Evolutionary conservation across 2,797 vertebrate species (phyloP).

Genomic region (Aselliscus stoliczkanus): DNA sequence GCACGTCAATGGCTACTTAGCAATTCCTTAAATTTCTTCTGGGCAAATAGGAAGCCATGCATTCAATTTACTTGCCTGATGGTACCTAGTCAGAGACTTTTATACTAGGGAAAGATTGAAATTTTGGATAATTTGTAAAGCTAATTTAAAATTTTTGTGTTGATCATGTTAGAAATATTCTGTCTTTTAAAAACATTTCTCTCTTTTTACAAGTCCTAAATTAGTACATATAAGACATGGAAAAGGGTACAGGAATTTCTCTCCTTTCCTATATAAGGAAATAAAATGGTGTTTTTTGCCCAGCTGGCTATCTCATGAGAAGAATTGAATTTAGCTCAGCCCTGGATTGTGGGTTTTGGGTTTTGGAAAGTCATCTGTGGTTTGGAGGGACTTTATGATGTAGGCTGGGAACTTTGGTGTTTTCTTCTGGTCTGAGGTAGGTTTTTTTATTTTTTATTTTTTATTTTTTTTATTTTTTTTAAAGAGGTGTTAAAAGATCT

Average conservation of each 20-base stretch:
- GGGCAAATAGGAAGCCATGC: not conserved
- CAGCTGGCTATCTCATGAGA: not conserved
- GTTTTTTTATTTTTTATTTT: too few species aligned
- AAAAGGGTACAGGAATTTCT: not conserved
- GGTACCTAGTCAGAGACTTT: not conserved
- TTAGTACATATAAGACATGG: not conserved
- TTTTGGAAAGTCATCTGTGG: not conserved
- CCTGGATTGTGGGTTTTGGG: not conserved
- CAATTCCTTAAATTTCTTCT: not conserved
- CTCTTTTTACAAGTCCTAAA: not conserved
- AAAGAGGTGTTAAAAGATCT: not conserved
- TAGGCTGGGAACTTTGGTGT: conserved; percentile 14
- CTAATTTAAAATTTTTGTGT: not conserved
- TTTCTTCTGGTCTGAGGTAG: conserved; percentile 1
- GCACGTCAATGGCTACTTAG: not conserved
- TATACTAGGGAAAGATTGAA: not conserved
- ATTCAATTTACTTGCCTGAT: not conserved
- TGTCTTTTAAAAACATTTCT: not conserved
- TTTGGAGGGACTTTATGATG: not conserved
- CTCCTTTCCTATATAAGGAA: not conserved
- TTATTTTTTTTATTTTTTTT: too few species aligned
- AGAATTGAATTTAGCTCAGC: not conserved
- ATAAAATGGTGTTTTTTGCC: not conserved
- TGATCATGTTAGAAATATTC: not conserved
- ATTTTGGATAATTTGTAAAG: not conserved